These are phyloP conservation scores for Bellardia pandia DNA, from an alignment of 2,888 invertebrate genomes.

Conservation along the genomic window DNA sequence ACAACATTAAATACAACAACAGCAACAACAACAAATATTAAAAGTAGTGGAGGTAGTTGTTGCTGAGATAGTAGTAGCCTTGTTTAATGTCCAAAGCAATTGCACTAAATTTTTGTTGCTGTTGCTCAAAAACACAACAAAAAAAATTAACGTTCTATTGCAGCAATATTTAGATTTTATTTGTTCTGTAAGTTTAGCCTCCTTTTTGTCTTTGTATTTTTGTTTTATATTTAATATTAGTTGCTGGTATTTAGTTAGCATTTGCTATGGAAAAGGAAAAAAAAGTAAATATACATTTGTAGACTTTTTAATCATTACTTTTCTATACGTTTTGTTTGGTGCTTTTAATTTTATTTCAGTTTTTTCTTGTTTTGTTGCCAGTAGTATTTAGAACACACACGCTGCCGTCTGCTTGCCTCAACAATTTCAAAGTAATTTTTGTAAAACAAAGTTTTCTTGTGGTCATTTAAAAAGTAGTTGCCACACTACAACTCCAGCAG, in stretches of 20 bases:
- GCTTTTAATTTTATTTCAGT: neutral
- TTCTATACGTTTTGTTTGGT: conserved; percentile 25
- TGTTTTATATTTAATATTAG: conserved; percentile 57
- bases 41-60: conserved; percentile 16
- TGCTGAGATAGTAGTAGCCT: conserved; percentile 55
- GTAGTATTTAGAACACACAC: conserved; percentile 65
- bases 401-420: conserved; percentile 42
- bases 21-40: conserved; percentile 45
- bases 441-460: conserved; percentile 55
- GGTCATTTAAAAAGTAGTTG: conserved; percentile 48
- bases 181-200: conserved; percentile 44
- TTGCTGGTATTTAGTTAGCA: conserved; percentile 24
- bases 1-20: conserved; percentile 9
- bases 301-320: conserved; percentile 67
- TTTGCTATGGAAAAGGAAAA: neutral
- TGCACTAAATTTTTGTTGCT: conserved; percentile 60
- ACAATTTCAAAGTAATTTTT: conserved; percentile 61
- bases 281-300: conserved; percentile 42
- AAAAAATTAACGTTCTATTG: conserved; percentile 51
- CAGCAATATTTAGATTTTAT: conserved; percentile 64
- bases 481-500: neutral
- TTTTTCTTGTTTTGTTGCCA: no score
- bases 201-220: conserved; percentile 15
- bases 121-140: conserved; percentile 15
- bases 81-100: conserved; percentile 71